Evolutionary conservation across 2,888 invertebrate genomes (phyloP).

Genomic region (Venustoraphidia nigricollis): DNA sequence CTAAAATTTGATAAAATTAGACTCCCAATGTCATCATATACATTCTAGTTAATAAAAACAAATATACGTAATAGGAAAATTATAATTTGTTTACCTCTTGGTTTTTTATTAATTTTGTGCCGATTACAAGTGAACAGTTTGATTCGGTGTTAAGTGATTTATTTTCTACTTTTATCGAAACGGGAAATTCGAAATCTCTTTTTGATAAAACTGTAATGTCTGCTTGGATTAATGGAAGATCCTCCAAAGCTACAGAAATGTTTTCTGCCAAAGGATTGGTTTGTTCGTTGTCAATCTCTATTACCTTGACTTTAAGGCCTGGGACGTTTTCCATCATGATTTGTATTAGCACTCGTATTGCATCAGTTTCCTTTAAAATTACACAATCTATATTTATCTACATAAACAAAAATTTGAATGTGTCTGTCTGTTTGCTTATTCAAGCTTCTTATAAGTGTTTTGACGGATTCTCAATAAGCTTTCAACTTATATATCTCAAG

Average conservation of each 20-base stretch:
- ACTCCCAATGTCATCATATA: no score
- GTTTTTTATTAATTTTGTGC: slow-evolving; percentile 29
- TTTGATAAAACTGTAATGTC: slow-evolving; percentile 42
- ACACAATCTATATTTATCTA: no score
- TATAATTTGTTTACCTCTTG: slow-evolving; percentile 25
- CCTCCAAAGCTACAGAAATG: slow-evolving; percentile 43
- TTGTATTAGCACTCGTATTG: slow-evolving; percentile 47
- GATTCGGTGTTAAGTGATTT: slow-evolving; percentile 32
- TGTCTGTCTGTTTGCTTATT: no score
- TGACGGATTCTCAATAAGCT: no score
- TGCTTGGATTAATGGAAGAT: slow-evolving; percentile 53
- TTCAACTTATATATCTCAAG: no score
- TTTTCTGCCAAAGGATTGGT: slow-evolving; percentile 32
- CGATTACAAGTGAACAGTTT: slow-evolving; percentile 16
- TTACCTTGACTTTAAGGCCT: slow-evolving; percentile 40
- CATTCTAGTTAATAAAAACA: no score
- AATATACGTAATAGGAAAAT: background rate
- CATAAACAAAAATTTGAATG: no score
- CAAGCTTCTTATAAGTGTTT: no score
- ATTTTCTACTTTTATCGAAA: slow-evolving; percentile 40
- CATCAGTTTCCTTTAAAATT: slow-evolving; percentile 9
- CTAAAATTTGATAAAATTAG: slow-evolving; percentile 19
- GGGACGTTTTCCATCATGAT: slow-evolving; percentile 55
- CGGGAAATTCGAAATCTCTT: slow-evolving; percentile 30
- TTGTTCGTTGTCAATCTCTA: slow-evolving; percentile 28